phyloP scores from a whole-genome alignment of 2,888 invertebrate genomes.

The Hirtodrosophila confusa region DNA sequence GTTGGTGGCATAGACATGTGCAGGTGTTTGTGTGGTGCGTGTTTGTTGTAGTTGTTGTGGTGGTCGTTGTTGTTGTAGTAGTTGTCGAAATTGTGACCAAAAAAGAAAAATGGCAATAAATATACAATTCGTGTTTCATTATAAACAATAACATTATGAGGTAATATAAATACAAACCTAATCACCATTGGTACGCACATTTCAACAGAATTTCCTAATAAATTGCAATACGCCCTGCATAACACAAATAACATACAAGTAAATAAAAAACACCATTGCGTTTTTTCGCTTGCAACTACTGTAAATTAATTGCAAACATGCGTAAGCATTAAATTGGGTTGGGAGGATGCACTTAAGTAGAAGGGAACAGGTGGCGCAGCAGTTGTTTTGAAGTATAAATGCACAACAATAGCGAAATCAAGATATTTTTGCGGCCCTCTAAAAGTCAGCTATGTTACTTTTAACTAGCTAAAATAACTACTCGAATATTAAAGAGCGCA shows the following conservation, averaged over 20 bases:
- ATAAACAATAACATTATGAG: conserved; percentile 9
- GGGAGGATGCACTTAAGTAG: neutral
- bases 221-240: conserved; percentile 83
- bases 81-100: conserved; percentile 55
- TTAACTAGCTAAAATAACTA: too few relatives aligned
- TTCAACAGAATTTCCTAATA: conserved; percentile 84
- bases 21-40: conserved; percentile 40
- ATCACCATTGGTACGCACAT: conserved; percentile 82
- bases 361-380: neutral
- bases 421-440: neutral
- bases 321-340: conserved; percentile 14
- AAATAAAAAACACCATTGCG: conserved; percentile 60
- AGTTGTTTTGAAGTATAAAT: conserved; percentile 19
- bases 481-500: too few relatives aligned
- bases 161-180: conserved; percentile 80
- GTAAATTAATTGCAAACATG: conserved; percentile 15
- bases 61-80: conserved; percentile 40
- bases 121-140: conserved; percentile 28
- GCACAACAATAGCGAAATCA: conserved; percentile 6
- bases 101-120: conserved; percentile 55
- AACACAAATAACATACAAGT: conserved; percentile 69
- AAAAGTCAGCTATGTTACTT: neutral
- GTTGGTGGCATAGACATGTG: conserved; percentile 21
- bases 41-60: conserved; percentile 32
- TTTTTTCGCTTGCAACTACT: conserved; percentile 29